phyloP scores from a whole-genome alignment of 2,888 invertebrate genomes.

The Chaetogeoica ovagalla region DNA sequence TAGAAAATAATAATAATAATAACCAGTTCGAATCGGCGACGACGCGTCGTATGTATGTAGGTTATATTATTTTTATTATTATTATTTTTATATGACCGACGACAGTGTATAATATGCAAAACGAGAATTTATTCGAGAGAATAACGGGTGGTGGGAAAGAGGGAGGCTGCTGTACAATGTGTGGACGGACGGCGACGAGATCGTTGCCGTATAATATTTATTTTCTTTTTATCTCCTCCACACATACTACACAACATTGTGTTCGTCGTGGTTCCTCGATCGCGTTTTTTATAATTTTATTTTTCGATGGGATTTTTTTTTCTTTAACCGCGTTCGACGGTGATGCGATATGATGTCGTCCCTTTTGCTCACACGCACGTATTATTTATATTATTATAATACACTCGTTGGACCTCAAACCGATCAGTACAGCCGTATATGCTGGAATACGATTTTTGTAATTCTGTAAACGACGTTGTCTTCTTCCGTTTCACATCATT shows the following conservation, averaged over 20 bases:
- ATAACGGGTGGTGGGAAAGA: background rate
- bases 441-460: too few species aligned
- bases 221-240: background rate
- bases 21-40: slow-evolving; percentile 16
- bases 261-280: background rate
- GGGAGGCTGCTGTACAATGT: background rate
- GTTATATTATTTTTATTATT: slow-evolving; percentile 21
- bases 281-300: too few species aligned
- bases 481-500: too few species aligned
- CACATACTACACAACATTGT: background rate
- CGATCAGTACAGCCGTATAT: too few species aligned
- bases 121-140: background rate
- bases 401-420: too few species aligned
- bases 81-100: slow-evolving; percentile 4
- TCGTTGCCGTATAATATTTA: background rate
- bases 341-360: too few species aligned
- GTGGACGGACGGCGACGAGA: background rate
- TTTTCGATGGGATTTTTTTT: too few species aligned
- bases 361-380: too few species aligned
- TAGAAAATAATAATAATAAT: background rate
- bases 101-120: background rate
- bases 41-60: slow-evolving; percentile 1
- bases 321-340: too few species aligned
- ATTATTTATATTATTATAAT: too few species aligned
- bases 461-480: too few species aligned